Conservation (phyloP, 2,888 invertebrate species). For the Creontiades dilutus region DNA sequence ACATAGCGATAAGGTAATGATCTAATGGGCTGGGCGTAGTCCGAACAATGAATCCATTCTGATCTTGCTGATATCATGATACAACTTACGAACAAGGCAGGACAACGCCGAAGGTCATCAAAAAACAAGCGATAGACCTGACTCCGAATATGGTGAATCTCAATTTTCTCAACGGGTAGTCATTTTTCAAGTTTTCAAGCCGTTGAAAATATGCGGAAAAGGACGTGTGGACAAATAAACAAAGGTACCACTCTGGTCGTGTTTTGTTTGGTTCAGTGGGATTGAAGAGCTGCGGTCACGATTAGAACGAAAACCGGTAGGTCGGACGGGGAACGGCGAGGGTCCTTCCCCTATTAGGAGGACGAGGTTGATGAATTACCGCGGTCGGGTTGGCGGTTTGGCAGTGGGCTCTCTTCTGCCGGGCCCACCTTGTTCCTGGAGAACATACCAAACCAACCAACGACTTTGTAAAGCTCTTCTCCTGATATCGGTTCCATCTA, state of each 20-base stretch:
- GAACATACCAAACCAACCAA: background rate
- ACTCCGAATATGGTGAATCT: background rate
- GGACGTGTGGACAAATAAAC: background rate
- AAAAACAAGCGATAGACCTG: background rate
- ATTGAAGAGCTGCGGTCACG: slow-evolving; percentile 20
- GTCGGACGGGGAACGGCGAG: background rate
- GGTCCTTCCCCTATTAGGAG: slow-evolving; percentile 6
- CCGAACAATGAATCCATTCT: no score
- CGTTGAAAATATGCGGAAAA: slow-evolving; percentile 25
- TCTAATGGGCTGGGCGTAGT: no score
- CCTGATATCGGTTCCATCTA: background rate
- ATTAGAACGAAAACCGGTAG: slow-evolving; percentile 21
- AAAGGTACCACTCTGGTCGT: background rate
- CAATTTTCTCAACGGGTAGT: background rate
- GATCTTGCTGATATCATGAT: background rate
- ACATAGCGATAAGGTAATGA: no score
- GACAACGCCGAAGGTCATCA: background rate
- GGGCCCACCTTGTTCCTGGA: background rate
- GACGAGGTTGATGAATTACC: slow-evolving; percentile 31
- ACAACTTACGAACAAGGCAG: background rate
- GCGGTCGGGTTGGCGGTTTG: background rate
- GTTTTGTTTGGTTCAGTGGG: background rate
- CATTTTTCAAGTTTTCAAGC: background rate
- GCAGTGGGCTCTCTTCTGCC: background rate
- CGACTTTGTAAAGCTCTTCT: background rate